phyloP scores from a whole-genome alignment of 2,888 invertebrate species.

The Mamestra brassicae region DNA sequence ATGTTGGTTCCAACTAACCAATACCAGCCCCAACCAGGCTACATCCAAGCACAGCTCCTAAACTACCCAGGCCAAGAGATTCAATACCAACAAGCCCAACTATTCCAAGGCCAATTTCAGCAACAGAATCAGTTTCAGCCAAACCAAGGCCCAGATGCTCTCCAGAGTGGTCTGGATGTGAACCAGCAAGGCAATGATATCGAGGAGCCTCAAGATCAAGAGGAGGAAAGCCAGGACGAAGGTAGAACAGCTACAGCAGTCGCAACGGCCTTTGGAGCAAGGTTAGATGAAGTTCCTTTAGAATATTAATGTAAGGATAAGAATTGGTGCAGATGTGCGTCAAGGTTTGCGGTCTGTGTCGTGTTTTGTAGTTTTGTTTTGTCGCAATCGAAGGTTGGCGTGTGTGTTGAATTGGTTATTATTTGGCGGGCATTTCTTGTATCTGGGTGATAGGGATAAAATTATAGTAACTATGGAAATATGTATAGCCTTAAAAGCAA shows the following conservation, averaged over 20 bases:
- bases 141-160: constrained; percentile 72
- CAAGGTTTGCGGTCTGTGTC: constrained; percentile 20
- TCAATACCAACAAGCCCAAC: constrained; percentile 41
- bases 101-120: constrained; percentile 57
- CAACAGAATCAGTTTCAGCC: constrained; percentile 63
- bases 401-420: constrained; percentile 46
- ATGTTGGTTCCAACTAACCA: constrained; percentile 58
- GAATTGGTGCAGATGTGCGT: constrained; percentile 38
- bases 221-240: constrained; percentile 72
- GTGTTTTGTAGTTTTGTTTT: constrained; percentile 20
- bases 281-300: constrained; percentile 74
- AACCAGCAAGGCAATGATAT: constrained; percentile 84
- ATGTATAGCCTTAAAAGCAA: not conserved
- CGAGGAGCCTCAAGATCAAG: constrained; percentile 75
- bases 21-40: constrained; percentile 61
- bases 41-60: constrained; percentile 66
- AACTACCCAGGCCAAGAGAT: constrained; percentile 68
- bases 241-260: constrained; percentile 82
- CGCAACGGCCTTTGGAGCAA: constrained; percentile 86
- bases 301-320: constrained; percentile 70
- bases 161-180: constrained; percentile 84
- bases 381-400: constrained; percentile 27
- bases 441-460: not conserved
- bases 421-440: constrained; percentile 1
- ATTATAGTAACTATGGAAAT: not conserved